Evolutionary conservation across 2,888 invertebrate species (phyloP), one percentile per base, ranked within the genome.

Genomic region (Himalopsyche anomala): DNA sequence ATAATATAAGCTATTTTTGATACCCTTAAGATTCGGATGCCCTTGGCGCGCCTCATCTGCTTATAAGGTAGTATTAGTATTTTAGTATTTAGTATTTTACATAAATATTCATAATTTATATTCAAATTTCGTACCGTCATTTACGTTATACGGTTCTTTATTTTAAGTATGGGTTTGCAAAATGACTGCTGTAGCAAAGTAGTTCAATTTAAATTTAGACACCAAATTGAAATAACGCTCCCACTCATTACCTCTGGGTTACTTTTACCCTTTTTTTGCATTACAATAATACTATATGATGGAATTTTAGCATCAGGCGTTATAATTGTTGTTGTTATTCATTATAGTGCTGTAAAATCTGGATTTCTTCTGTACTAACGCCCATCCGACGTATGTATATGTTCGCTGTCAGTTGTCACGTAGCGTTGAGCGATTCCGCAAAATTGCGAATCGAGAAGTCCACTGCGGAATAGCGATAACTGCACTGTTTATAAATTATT

Each of bases 151-250:
- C 74, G 36, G 74, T 74, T 28, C 15, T 74, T 74, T 5, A 12
- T 36, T 74, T 74, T 19, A 1, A 15, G 15, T 74, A 3, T 11
- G 38, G 12, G 15, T 15, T 11, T 74, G 74, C 74, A 74, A 36
- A 36, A 38, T 12, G 2, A 38, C 38, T 19, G 62, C 74, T 36
- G 28, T 5, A 38, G 74, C 15, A 36, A 74, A 74, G 28, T 74
- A 36, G 74, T 36, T 74, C 74, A 74, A 36, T 74, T 74, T 74
- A 74, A 74, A 74, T 36, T 74, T 74, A 74, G 74, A 74, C 38
- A 74, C 74, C 74, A 19, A 74, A 74, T 74, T 74, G 42, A 84
- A 56, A 81, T 81, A 74, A 81, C 40, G 62, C 19, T 80, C 80
- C 74, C 69, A 45, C 74, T 82, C 79, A 38, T 82, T 80, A 82